A percentile compares a stretch with the other conserved stretches of the same genome.
These are phyloP conservation scores for Eristalis pertinax DNA, from an alignment of 2,888 invertebrate genomes.

Conservation along the genomic window DNA sequence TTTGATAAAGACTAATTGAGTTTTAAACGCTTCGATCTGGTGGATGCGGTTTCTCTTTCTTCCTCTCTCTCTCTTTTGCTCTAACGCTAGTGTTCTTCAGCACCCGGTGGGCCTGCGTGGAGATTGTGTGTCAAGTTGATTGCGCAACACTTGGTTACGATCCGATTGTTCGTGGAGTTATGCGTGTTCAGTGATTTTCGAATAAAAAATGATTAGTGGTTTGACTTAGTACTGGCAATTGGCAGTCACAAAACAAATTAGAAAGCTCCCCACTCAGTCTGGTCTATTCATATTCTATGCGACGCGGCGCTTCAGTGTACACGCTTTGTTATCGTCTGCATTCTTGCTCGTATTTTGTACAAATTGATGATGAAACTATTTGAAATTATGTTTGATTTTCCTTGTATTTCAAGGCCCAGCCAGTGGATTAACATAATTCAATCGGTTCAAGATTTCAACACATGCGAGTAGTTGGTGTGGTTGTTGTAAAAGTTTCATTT, in stretches of 20 bases:
- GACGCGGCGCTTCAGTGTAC: not conserved
- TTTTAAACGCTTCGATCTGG: constrained; percentile 60
- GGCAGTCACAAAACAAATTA: not conserved
- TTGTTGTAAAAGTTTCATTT: not conserved
- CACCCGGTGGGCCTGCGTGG: not conserved
- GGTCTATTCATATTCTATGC: not conserved
- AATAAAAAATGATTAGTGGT: constrained; percentile 1
- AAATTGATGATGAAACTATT: constrained; percentile 2
- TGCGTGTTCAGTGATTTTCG: not conserved
- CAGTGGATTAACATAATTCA: not conserved
- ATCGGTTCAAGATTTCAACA: not conserved
- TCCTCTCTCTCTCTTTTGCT: no score
- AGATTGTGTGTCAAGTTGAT: constrained; percentile 57
- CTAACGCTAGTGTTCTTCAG: no score
- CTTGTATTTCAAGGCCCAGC: not conserved
- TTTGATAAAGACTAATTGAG: constrained; percentile 65
- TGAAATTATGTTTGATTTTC: not conserved
- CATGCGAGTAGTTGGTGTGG: not conserved
- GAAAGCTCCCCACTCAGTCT: not conserved
- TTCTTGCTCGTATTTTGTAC: not conserved
- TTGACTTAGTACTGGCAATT: not conserved
- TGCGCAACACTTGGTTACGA: constrained; percentile 46
- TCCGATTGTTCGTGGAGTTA: constrained; percentile 1
- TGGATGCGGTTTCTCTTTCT: constrained; percentile 47
- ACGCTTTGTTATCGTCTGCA: not conserved